These are phyloP conservation scores for Hippasteria phrygiana DNA, from an alignment of 53 echinoderm and acorn worm genomes.

Conservation along the genomic window DNA sequence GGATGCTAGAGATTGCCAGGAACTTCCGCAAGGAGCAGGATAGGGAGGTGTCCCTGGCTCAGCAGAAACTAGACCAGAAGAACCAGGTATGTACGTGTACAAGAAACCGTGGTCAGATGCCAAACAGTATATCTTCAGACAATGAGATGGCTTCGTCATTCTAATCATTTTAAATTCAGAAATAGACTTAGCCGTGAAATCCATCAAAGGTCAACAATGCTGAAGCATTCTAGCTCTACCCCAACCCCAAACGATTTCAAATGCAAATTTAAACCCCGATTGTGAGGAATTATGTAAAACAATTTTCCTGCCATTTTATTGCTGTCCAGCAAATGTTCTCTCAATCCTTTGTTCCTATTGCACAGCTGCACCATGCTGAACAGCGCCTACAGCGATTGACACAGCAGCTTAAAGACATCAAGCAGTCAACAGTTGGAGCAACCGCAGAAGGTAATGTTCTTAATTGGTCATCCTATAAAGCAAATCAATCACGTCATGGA, in stretches of 20 bases:
- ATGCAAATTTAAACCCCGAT: too few species aligned
- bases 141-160: too few species aligned
- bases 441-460: constrained; percentile 83
- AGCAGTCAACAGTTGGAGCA: constrained; percentile 96
- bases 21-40: constrained; percentile 95
- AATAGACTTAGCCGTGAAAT: too few species aligned
- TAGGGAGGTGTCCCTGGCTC: constrained; percentile 70
- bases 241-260: too few species aligned
- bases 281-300: too few species aligned
- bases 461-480: not conserved
- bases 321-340: not conserved
- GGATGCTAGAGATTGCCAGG: constrained; percentile 95
- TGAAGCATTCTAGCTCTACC: too few species aligned
- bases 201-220: too few species aligned
- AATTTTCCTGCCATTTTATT: not conserved
- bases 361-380: constrained; percentile 89
- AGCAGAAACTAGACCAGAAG: constrained; percentile 96
- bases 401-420: constrained; percentile 90
- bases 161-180: too few species aligned
- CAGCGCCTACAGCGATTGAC: constrained; percentile 86
- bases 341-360: too few species aligned
- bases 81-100: constrained; percentile 92
- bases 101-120: too few species aligned
- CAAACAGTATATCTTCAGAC: too few species aligned
- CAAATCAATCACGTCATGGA: not conserved